Conservation (phyloP, 2,113 vertebrate genomes). For the Uropsilus gracilis region DNA sequence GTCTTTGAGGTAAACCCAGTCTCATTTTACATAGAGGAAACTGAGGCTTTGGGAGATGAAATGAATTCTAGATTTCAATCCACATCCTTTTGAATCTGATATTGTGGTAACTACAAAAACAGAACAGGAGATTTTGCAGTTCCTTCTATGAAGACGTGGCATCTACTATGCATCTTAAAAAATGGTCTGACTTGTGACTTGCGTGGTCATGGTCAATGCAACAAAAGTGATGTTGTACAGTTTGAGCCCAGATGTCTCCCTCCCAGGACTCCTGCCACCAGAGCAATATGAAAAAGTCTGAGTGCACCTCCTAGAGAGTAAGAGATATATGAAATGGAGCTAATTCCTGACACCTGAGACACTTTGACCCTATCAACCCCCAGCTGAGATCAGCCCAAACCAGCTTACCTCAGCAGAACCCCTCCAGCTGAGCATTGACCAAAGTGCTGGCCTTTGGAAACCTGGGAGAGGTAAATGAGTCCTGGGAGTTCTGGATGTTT, state of each 20-base stretch:
- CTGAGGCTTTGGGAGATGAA: neutral
- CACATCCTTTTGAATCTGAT: neutral
- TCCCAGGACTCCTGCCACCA: neutral
- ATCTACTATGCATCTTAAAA: neutral
- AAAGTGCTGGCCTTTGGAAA: neutral
- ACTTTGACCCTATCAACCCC: neutral
- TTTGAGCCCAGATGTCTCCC: neutral
- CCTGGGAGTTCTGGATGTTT: neutral
- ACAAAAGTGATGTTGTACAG: neutral
- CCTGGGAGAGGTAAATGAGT: neutral
- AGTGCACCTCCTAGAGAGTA: neutral
- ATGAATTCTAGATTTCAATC: neutral
- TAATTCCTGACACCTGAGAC: neutral
- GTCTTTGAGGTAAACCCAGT: neutral
- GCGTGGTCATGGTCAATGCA: neutral
- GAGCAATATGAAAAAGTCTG: neutral
- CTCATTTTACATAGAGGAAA: neutral
- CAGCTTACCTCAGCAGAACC: neutral
- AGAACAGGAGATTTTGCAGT: neutral
- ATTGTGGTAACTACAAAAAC: neutral
- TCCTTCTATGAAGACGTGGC: neutral
- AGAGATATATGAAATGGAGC: neutral
- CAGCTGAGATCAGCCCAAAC: neutral
- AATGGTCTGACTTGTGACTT: neutral
- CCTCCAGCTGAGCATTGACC: neutral